Conservation (phyloP, 2,888 invertebrate species). For the Ennomos quercinarius region DNA sequence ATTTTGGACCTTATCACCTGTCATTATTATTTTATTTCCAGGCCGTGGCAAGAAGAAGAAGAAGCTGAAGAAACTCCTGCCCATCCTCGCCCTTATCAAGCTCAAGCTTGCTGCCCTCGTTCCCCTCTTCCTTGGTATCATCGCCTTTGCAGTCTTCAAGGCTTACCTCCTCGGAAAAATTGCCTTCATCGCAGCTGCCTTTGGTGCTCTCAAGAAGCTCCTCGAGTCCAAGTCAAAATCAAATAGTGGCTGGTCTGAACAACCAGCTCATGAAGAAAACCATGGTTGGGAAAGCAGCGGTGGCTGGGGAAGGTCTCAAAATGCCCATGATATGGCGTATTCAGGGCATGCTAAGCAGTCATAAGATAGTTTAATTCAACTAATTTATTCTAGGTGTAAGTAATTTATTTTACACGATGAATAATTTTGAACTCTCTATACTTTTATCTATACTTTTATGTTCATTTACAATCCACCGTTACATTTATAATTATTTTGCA, state of each 20-base stretch:
- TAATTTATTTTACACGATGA: slow-evolving; percentile 49
- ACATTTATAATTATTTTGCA: slow-evolving; percentile 33
- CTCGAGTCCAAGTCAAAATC: slow-evolving; percentile 88
- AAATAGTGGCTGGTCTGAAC: slow-evolving; percentile 89
- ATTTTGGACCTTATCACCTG: too few relatives aligned
- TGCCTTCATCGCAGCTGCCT: slow-evolving; percentile 90
- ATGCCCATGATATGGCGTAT: slow-evolving; percentile 89
- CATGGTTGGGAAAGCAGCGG: slow-evolving; percentile 80
- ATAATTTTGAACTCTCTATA: slow-evolving; percentile 40
- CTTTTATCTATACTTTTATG: slow-evolving; percentile 25
- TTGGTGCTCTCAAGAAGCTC: slow-evolving; percentile 88
- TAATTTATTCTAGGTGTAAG: slow-evolving; percentile 56
- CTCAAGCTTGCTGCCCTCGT: slow-evolving; percentile 91
- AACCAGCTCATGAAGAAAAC: slow-evolving; percentile 86
- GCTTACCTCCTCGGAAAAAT: slow-evolving; percentile 93
- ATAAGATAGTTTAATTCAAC: slow-evolving; percentile 53
- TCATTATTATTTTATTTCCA: slow-evolving; percentile 54
- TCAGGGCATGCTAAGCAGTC: slow-evolving; percentile 84
- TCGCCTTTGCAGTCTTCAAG: slow-evolving; percentile 93
- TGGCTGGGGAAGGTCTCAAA: slow-evolving; percentile 88
- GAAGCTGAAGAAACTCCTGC: slow-evolving; percentile 91
- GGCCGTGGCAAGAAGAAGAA: slow-evolving; percentile 93
- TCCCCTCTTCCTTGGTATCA: slow-evolving; percentile 89
- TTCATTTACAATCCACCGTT: slow-evolving; percentile 57
- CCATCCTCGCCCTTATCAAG: slow-evolving; percentile 91